These are phyloP conservation scores for Acromyrmex charruanus DNA, from an alignment of 1,140 invertebrate genomes.

Conservation along the genomic window DNA sequence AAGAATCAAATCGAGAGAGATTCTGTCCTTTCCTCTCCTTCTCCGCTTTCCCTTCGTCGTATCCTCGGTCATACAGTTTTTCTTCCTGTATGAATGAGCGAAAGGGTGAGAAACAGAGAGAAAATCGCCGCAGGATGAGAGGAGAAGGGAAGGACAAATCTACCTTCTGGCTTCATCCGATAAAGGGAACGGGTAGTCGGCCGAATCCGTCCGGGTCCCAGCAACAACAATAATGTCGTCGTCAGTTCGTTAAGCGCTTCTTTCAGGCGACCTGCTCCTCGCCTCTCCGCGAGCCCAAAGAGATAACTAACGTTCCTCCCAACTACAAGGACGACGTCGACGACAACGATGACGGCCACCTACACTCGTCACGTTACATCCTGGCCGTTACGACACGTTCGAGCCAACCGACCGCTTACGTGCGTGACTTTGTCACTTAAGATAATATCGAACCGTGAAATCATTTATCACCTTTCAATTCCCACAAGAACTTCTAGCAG, in stretches of 20 bases:
- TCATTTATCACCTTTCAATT: conserved; percentile 75
- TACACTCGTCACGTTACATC: conserved; percentile 57
- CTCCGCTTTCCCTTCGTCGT: neutral
- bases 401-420: conserved; percentile 59
- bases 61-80: conserved; percentile 52
- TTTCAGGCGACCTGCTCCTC: conserved; percentile 70
- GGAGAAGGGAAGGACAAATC: conserved; percentile 19
- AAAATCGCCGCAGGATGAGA: conserved; percentile 56
- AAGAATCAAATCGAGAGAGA: conserved; percentile 76
- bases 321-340: conserved; percentile 1
- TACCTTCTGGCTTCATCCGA: conserved; percentile 79
- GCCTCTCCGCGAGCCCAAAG: conserved; percentile 66
- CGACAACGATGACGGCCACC: conserved; percentile 32
- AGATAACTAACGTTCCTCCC: conserved; percentile 70
- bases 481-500: conserved; percentile 19
- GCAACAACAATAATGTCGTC: conserved; percentile 82
- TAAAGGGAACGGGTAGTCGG: conserved; percentile 80
- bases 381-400: conserved; percentile 70
- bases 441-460: conserved; percentile 71
- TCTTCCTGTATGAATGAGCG: conserved; percentile 51
- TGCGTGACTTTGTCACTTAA: conserved; percentile 79
- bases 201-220: conserved; percentile 74
- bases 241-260: conserved; percentile 82
- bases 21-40: conserved; percentile 24
- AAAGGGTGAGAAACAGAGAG: conserved; percentile 53